phyloP scores from a whole-genome alignment of 2,797 vertebrate genomes.

The Liasis olivaceus region DNA sequence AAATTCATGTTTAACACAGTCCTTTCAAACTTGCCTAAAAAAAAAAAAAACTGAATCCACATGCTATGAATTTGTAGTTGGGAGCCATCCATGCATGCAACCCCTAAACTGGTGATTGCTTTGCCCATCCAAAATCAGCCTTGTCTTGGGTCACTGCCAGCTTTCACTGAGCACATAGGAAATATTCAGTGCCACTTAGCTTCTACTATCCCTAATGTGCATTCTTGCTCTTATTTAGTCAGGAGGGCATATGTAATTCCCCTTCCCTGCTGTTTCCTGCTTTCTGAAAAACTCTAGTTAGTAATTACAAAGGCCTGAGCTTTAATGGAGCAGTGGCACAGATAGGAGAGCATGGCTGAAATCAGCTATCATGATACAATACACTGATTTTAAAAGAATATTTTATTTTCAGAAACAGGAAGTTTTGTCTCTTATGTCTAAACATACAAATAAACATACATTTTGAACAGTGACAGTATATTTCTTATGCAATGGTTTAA shows the following conservation, averaged over 20 bases:
- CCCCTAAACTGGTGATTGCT: neutral
- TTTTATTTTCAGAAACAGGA: conserved; percentile 7
- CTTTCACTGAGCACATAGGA: no score
- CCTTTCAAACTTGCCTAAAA: neutral
- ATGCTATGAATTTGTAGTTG: neutral
- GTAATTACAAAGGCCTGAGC: neutral
- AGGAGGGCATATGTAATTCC: neutral
- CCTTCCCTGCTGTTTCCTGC: neutral
- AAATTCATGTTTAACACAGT: neutral
- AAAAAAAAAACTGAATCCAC: neutral
- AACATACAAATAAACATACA: neutral
- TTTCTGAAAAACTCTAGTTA: neutral
- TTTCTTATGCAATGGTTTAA: conserved; percentile 2
- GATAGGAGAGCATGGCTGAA: neutral
- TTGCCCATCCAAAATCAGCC: neutral
- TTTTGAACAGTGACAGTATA: neutral
- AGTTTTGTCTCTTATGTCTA: neutral
- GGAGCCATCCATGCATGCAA: neutral
- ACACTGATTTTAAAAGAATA: neutral
- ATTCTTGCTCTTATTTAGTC: neutral
- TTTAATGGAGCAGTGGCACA: neutral
- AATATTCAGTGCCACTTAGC: no score
- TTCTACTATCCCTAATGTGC: no score
- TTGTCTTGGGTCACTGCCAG: neutral
- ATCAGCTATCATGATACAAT: neutral